Base-by-base conservation (phyloP, 2,797 vertebrate genomes). In the Aselliscus stoliczkanus region DNA sequence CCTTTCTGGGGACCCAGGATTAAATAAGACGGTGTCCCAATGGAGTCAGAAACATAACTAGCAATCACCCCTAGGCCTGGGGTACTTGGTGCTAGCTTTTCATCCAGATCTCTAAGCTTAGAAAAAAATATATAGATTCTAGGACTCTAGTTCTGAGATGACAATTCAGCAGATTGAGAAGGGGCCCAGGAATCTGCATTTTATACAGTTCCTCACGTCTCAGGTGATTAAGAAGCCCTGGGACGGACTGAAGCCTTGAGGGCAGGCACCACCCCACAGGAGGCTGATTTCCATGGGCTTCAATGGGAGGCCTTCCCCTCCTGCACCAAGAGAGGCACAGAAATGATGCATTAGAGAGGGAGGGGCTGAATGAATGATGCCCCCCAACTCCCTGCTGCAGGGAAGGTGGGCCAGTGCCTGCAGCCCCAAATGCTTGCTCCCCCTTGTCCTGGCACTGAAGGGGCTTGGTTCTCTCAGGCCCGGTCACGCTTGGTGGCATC, bases 91-190 rank as follows among this genome's bases (percentile, higher is more conserved):
- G 21, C 64, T 47, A 29, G 23, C 50, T 34, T 64, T 67, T 31
- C n/a, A 4, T 13, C 27, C 3, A 3, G 52, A 23, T 25, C 39
- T 73, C 60, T 5, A 37, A 44, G 25, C 65, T 69, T 52, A 15
- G 47, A 11, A 62, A 81, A 90, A 18, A 42, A 42, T 42, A n/a
- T 39, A 4, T 29, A 3, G 7, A 77, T 31, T 34, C 39, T 14
- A 31, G 58, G 67, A 20, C 62, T 58, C 60, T 25, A 5, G 67
- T 11, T 15, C 47, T 29, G 34, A 88, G 42, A 50, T 15, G 8
- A 4, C 0, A 2, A 17, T 29, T 47, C 27, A 3, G 37, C 4
- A 11, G 13, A 4, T 47, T 7, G 42, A 20, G 29, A 69, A 17
- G 6, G 31, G 15, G 9, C 4, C 58, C 6, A 8, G n/a, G 52